phyloP scores from a whole-genome alignment of 2,888 invertebrate genomes.

The Adineta ricciae region DNA sequence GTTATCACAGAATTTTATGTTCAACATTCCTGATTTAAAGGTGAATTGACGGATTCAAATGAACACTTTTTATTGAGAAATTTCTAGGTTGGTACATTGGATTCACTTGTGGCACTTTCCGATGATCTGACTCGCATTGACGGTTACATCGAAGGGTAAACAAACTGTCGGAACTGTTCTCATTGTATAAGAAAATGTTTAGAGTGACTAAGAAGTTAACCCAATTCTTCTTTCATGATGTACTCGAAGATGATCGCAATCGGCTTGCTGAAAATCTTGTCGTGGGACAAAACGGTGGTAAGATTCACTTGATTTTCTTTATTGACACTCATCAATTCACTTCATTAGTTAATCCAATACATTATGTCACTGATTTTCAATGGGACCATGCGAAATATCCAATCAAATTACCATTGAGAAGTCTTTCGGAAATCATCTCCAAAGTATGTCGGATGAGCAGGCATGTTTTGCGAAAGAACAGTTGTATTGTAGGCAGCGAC shows the following conservation, averaged over 20 bases:
- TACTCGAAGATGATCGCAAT: conserved; percentile 69
- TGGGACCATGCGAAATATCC: conserved; percentile 99
- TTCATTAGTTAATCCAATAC: conserved; percentile 73
- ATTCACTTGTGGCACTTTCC: conserved; percentile 92
- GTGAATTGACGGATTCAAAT: conserved; percentile 52
- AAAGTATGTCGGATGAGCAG: background rate
- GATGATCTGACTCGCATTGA: conserved; percentile 96
- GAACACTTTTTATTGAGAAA: background rate
- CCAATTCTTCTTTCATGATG: conserved; percentile 77
- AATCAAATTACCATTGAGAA: conserved; percentile 89
- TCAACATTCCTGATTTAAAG: conserved; percentile 96
- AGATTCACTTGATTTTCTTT: background rate
- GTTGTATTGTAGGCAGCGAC: conserved; percentile 63
- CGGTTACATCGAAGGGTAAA: conserved; percentile 72
- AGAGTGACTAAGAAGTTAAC: conserved; percentile 84
- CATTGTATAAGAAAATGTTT: conserved; percentile 35
- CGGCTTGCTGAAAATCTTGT: conserved; percentile 4
- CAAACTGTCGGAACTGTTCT: no score
- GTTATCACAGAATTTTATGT: conserved; percentile 84
- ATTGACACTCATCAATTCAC: background rate
- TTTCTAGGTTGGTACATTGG: conserved; percentile 84
- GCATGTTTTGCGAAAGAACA: no score
- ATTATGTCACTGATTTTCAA: conserved; percentile 89
- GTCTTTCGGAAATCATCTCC: conserved; percentile 84
- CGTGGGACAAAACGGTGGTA: background rate